Conservation (phyloP, 2,888 invertebrate genomes). For the Clepsis dumicolana region DNA sequence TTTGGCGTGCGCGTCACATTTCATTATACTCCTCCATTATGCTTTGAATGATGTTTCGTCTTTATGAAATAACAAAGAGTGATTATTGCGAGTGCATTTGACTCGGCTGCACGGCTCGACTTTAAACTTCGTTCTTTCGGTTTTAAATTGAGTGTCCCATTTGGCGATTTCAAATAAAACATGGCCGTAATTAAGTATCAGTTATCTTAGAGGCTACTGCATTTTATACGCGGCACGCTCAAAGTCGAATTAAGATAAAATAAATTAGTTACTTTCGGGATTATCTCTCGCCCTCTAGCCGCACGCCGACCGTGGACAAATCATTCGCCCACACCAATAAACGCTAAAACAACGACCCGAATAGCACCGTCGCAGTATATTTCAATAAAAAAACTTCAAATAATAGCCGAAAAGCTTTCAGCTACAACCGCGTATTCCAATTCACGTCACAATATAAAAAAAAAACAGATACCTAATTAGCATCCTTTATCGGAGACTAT, state of each 20-base stretch:
- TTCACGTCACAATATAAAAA: conserved; percentile 44
- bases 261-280: conserved; percentile 25
- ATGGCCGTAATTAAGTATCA: conserved; percentile 23
- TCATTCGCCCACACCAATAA: conserved; percentile 25
- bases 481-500: conserved; percentile 57
- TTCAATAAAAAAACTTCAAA: conserved; percentile 12
- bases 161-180: conserved; percentile 24
- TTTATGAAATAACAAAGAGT: conserved; percentile 14
- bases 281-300: conserved; percentile 13
- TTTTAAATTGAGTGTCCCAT: conserved; percentile 31
- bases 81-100: neutral
- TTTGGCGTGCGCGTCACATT: conserved; percentile 1
- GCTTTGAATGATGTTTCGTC: conserved; percentile 2
- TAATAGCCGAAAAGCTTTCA: conserved; percentile 23
- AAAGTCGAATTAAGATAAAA: conserved; percentile 25
- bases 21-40: neutral
- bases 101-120: neutral
- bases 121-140: neutral
- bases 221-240: conserved; percentile 27
- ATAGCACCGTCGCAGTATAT: conserved; percentile 19
- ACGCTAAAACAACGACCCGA: conserved; percentile 12
- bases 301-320: conserved; percentile 20
- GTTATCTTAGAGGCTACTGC: conserved; percentile 36
- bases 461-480: conserved; percentile 66
- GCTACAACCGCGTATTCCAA: conserved; percentile 9